A percentile compares a stretch with the other conserved stretches of the same genome.
These are phyloP conservation scores for Labrus mixtus DNA, from an alignment of 2,113 vertebrate genomes.

Conservation along the genomic window DNA sequence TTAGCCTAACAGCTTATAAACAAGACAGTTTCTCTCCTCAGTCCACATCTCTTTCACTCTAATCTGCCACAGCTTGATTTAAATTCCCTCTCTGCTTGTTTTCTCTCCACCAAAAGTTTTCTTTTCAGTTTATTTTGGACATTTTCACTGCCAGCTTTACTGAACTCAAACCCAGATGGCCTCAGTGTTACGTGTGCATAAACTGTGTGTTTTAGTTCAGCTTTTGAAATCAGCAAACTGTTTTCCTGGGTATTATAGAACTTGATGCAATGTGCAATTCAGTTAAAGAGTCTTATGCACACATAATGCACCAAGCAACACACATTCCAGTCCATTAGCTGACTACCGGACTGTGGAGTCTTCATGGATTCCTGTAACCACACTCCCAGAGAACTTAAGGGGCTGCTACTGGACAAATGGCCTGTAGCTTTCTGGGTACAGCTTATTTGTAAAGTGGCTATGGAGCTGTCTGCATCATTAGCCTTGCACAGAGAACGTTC, in stretches of 20 bases:
- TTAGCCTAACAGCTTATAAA: neutral
- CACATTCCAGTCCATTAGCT: slow-evolving; percentile 19
- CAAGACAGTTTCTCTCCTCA: neutral
- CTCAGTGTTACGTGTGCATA: neutral
- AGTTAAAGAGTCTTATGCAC: neutral
- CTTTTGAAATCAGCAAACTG: neutral
- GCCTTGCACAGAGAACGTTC: neutral
- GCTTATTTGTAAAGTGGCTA: neutral
- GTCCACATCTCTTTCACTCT: slow-evolving; percentile 6
- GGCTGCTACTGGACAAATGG: slow-evolving; percentile 30
- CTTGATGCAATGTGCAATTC: neutral
- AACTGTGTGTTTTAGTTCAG: neutral
- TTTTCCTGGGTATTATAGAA: neutral
- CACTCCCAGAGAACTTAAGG: neutral
- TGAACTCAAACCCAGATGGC: neutral
- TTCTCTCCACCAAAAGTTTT: neutral
- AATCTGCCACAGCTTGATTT: slow-evolving; percentile 8
- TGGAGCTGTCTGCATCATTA: neutral
- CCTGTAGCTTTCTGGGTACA: neutral
- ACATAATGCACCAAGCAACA: slow-evolving; percentile 20
- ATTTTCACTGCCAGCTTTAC: neutral
- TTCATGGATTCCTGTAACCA: slow-evolving; percentile 20
- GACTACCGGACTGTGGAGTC: neutral
- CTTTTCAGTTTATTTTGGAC: neutral
- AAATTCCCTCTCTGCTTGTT: neutral